Evolutionary conservation across 2,113 vertebrate genomes (phyloP), one percentile per base, ranked within the genome.

Genomic region (Tringa solitaria): DNA sequence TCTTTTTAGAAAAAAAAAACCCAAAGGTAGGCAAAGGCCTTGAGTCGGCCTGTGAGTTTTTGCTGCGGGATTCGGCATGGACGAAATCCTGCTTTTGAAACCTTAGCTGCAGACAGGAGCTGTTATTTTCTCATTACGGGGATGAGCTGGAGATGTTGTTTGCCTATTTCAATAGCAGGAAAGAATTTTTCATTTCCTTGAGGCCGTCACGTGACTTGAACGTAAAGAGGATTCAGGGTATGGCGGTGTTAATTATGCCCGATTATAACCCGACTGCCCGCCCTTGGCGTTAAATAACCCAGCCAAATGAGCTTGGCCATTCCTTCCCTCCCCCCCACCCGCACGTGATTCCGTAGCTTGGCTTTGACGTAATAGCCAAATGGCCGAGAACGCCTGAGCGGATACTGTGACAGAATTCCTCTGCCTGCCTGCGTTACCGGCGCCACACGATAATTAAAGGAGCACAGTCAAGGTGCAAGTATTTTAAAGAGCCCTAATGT

Each of bases 221-320:
- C 18, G 45, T 83, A 50, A 86, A 57, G 92, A 91, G 84, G 89
- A 95, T 56, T 95, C 22, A 6, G 85, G 63, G 54, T 69, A 91
- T 5, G 43, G 57, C 26, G 3, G 53, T 60, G 54, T 90, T 98
- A 97, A 98, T 92, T 97, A 92, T 9, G 8, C 37, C 83, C 28
- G 20, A 93, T 97, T 96, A 96, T 72, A 96, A 96, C 75, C 95
- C 91, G 85, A 89, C 94, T 91, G 95, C 90, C 95, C 82, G 96
- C 95, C 95, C 94, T 76, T 54, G 84, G 86, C 54, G 88, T 89
- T 76, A 74, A 96, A 94, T 57, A 88, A 86, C 85, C 86, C 60
- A 39, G 91, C 79, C 56, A 30, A 94, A 92, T 18, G 20, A 69
- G 93, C 95, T 54, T 53, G 60, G 85, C 26, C 17, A 23, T 93